Evolutionary conservation across 2,797 vertebrate species (phyloP).

Genomic region (Lophius americanus): DNA sequence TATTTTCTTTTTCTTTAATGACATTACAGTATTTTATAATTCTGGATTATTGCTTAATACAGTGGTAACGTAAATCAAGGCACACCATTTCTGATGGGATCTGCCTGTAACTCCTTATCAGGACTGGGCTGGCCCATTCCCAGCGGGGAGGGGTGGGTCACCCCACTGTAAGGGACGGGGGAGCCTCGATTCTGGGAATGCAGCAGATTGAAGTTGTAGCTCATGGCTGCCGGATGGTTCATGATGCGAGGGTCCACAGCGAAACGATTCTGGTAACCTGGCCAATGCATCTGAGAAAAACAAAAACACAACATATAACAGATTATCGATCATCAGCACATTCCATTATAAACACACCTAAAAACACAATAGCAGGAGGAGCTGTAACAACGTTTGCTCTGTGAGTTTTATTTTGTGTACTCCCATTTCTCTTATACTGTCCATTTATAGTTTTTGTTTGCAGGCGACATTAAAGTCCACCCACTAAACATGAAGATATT

Average conservation of each 20-base stretch:
- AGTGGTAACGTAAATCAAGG: conserved; percentile 10
- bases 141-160: conserved; percentile 92
- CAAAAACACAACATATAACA: background rate
- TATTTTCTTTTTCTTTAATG: background rate
- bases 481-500: too few species aligned
- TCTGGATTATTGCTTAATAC: background rate
- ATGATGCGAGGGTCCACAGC: conserved; percentile 96
- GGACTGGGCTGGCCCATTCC: conserved; percentile 87
- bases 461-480: background rate
- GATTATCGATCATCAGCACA: background rate
- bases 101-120: conserved; percentile 93
- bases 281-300: conserved; percentile 89
- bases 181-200: conserved; percentile 93
- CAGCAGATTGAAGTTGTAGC: conserved; percentile 96
- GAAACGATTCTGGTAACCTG: conserved; percentile 96
- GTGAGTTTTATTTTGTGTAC: background rate
- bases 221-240: conserved; percentile 94
- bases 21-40: background rate
- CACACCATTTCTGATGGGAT: conserved; percentile 90
- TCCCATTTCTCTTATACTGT: background rate
- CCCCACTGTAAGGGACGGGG: conserved; percentile 90
- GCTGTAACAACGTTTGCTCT: background rate
- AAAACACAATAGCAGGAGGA: background rate
- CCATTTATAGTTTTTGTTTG: background rate
- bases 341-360: background rate